Conservation (phyloP, 1,140 invertebrate species). For the Limonius californicus region DNA sequence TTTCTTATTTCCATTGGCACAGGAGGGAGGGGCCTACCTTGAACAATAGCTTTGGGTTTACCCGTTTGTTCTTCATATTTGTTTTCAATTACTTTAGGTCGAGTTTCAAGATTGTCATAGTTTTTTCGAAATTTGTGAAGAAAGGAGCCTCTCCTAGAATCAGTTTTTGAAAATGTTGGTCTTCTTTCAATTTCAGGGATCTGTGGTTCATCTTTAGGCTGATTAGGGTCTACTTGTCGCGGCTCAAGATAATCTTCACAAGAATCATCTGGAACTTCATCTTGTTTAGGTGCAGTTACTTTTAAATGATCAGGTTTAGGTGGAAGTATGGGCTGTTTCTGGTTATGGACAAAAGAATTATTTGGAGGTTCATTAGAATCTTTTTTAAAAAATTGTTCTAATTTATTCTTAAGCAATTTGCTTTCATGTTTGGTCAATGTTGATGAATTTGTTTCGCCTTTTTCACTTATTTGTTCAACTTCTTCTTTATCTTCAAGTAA, state of each 20-base stretch:
- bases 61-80: background rate
- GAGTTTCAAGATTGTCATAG: background rate
- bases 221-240: too few relatives aligned
- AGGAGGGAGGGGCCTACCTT: background rate
- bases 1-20: background rate
- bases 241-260: background rate
- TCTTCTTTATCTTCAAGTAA: too few relatives aligned
- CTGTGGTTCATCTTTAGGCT: too few relatives aligned
- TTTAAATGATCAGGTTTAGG: background rate
- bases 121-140: background rate
- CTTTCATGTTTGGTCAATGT: background rate
- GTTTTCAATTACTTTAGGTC: background rate
- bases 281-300: too few relatives aligned
- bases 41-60: background rate
- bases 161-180: too few relatives aligned
- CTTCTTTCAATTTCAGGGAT: background rate
- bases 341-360: background rate
- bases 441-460: background rate
- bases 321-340: background rate
- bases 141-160: background rate
- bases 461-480: too few relatives aligned
- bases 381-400: background rate
- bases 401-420: background rate
- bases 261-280: background rate
- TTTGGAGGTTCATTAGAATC: background rate